A percentile compares a stretch with the other conserved stretches of the same genome.
Evolutionary conservation across 2,888 invertebrate species (phyloP).

Genomic region (Idaea aversata): DNA sequence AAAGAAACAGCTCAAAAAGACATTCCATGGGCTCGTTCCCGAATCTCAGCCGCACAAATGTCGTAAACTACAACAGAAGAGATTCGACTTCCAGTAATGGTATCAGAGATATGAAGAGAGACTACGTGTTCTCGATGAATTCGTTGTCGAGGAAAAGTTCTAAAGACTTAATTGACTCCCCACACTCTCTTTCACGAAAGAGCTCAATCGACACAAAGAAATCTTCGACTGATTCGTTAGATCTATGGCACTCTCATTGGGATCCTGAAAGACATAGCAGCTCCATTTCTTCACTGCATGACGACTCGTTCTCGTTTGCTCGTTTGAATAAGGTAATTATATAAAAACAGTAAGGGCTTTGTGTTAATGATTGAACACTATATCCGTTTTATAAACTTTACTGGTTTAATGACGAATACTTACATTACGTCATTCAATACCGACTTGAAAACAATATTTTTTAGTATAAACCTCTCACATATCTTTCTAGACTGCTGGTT

Average conservation of each 20-base stretch:
- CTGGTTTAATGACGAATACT: conserved; percentile 17
- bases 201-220: conserved; percentile 74
- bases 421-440: conserved; percentile 1
- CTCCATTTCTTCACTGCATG: conserved; percentile 81
- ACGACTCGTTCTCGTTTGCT: conserved; percentile 70
- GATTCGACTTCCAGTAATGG: conserved; percentile 63
- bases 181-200: conserved; percentile 71
- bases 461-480: not conserved
- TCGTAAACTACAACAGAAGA: conserved; percentile 68
- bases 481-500: not conserved
- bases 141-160: conserved; percentile 71
- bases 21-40: conserved; percentile 73
- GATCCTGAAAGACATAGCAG: conserved; percentile 82
- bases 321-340: conserved; percentile 63
- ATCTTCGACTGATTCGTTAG: conserved; percentile 86
- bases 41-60: conserved; percentile 60
- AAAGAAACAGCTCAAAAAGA: conserved; percentile 58
- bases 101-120: conserved; percentile 74
- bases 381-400: conserved; percentile 16
- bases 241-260: conserved; percentile 85
- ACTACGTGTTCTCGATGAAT: conserved; percentile 68
- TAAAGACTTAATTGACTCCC: conserved; percentile 46
- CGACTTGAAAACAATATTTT: not conserved
- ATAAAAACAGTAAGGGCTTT: conserved; percentile 29
- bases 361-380: conserved; percentile 24